These are phyloP conservation scores for Oreonectes daqikongensis DNA, from an alignment of 2,797 vertebrate species.

Conservation along the genomic window DNA sequence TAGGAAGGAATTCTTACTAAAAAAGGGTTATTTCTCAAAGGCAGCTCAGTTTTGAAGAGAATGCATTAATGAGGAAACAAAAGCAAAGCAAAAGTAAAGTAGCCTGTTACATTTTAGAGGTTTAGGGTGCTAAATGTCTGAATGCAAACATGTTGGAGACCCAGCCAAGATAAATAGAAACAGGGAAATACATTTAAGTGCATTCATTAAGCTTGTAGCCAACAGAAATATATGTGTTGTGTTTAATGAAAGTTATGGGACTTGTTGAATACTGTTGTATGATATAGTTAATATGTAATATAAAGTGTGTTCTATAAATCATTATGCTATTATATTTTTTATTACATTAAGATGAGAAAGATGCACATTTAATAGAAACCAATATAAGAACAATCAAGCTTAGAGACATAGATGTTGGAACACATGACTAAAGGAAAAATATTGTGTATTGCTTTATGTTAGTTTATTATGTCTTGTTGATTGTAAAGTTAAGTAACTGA, in stretches of 20 bases:
- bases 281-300: background rate
- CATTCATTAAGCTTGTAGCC: constrained; percentile 22
- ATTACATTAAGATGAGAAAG: background rate
- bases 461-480: background rate
- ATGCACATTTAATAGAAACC: background rate
- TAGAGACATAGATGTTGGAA: background rate
- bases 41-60: constrained; percentile 15
- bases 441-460: background rate
- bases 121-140: constrained; percentile 3
- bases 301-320: background rate
- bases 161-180: constrained; percentile 24
- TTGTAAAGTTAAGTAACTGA: background rate
- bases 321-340: background rate
- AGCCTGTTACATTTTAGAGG: background rate
- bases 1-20: background rate
- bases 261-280: background rate
- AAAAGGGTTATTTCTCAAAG: background rate
- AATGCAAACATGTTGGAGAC: constrained; percentile 6
- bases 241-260: background rate
- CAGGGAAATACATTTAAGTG: background rate
- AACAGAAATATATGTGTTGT: background rate
- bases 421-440: no score
- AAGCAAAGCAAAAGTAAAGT: constrained; percentile 2
- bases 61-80: constrained; percentile 22
- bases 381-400: background rate